Evolutionary conservation across 2,113 vertebrate genomes (phyloP).

Genomic region (Hippocampus zosterae): DNA sequence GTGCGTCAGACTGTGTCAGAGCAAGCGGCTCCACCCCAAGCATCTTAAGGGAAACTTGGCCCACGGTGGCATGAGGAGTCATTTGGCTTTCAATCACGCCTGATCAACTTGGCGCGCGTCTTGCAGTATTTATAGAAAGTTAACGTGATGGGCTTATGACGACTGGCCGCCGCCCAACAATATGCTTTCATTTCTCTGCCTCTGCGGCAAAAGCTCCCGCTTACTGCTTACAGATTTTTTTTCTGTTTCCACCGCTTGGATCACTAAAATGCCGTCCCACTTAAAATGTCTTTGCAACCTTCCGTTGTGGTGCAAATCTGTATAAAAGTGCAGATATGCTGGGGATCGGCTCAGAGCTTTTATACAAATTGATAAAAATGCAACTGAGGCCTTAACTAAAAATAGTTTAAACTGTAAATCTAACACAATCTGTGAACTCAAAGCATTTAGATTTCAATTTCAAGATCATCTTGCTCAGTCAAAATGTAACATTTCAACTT

Average conservation of each 20-base stretch:
- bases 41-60: conserved; percentile 68
- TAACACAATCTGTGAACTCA: not conserved
- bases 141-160: conserved; percentile 70
- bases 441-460: not conserved
- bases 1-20: conserved; percentile 53
- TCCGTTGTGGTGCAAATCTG: not conserved
- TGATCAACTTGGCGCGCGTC: conserved; percentile 68
- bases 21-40: conserved; percentile 49
- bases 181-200: conserved; percentile 60
- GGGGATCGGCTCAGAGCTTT: no score
- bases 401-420: not conserved
- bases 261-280: not conserved
- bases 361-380: no score
- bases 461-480: not conserved
- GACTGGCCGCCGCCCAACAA: conserved; percentile 53
- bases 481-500: not conserved
- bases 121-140: conserved; percentile 73
- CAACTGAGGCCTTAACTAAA: no score
- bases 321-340: no score
- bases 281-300: not conserved
- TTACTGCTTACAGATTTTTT: not conserved
- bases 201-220: conserved; percentile 66
- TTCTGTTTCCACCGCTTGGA: not conserved
- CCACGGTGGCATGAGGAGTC: conserved; percentile 45
- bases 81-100: conserved; percentile 72